Percentiles rank a stretch among this genome's conserved stretches.
These are phyloP conservation scores for Nomada hirtipes DNA, from an alignment of 2,888 invertebrate species.

Conservation along the genomic window DNA sequence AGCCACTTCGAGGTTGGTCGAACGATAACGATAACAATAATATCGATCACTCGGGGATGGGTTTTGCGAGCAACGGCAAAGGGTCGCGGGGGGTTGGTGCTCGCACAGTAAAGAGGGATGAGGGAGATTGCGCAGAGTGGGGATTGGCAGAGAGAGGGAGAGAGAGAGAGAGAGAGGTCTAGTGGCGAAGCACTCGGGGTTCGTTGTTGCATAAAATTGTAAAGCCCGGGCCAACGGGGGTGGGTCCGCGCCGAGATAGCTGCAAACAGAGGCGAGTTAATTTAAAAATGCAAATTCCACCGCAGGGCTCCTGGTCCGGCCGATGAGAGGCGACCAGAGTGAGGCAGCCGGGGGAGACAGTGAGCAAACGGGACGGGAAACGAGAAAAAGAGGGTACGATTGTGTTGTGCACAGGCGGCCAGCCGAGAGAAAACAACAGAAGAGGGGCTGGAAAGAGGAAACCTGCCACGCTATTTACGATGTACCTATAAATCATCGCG, in stretches of 20 bases:
- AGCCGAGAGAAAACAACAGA: constrained; percentile 20
- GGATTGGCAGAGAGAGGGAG: not conserved
- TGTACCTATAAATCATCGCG: constrained; percentile 63
- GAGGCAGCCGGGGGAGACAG: constrained; percentile 20
- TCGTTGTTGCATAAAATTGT: constrained; percentile 83
- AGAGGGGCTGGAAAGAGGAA: constrained; percentile 48
- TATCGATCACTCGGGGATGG: constrained; percentile 76
- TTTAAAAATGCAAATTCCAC: constrained; percentile 84
- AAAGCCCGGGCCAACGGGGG: constrained; percentile 76
- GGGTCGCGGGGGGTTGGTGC: constrained; percentile 7
- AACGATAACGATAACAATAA: constrained; percentile 80
- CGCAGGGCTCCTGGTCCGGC: constrained; percentile 67
- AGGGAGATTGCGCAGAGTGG: constrained; percentile 15
- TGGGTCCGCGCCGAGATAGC: constrained; percentile 77
- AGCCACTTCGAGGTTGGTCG: constrained; percentile 69
- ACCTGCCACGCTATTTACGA: constrained; percentile 60
- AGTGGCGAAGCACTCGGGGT: constrained; percentile 67
- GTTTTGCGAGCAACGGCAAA: constrained; percentile 44
- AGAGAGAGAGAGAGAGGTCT: not conserved
- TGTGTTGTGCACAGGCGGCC: constrained; percentile 24
- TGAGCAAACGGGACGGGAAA: constrained; percentile 38
- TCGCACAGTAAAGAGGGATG: not conserved
- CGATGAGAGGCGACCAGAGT: constrained; percentile 27
- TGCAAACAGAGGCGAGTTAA: constrained; percentile 84
- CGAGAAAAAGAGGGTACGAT: constrained; percentile 43